Conservation (phyloP, 2,888 invertebrate genomes). For the Yponomeuta cagnagella region DNA sequence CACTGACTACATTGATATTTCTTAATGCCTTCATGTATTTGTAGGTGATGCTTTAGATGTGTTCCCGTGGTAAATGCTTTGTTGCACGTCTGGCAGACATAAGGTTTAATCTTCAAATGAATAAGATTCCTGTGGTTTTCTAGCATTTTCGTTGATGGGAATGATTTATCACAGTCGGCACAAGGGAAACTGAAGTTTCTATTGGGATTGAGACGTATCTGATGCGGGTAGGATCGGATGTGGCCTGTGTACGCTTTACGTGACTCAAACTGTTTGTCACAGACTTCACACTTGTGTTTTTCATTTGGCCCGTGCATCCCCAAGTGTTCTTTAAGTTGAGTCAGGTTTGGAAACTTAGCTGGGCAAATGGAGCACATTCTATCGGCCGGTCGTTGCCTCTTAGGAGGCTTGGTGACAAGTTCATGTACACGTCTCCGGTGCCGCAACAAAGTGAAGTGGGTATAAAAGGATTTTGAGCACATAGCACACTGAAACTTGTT, state of each 20-base stretch:
- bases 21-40: not conserved
- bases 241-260: not conserved
- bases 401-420: not conserved
- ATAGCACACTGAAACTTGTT: not conserved
- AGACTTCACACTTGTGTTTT: slow-evolving; percentile 8
- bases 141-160: not conserved
- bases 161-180: not conserved
- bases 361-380: not conserved
- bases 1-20: slow-evolving; percentile 3
- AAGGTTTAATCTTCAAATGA: slow-evolving; percentile 8
- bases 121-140: slow-evolving; percentile 6
- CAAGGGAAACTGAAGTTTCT: not conserved
- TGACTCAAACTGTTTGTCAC: not conserved
- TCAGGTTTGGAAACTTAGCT: not conserved
- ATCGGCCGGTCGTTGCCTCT: not conserved
- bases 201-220: slow-evolving; percentile 1
- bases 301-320: not conserved
- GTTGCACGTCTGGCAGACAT: not conserved
- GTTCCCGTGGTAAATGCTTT: not conserved
- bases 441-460: not conserved
- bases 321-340: slow-evolving; percentile 5
- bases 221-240: not conserved
- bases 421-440: not conserved
- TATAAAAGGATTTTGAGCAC: not conserved
- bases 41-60: not conserved